Evolutionary conservation across 2,888 invertebrate genomes (phyloP).

Genomic region (Hofmannophila pseudospretella): DNA sequence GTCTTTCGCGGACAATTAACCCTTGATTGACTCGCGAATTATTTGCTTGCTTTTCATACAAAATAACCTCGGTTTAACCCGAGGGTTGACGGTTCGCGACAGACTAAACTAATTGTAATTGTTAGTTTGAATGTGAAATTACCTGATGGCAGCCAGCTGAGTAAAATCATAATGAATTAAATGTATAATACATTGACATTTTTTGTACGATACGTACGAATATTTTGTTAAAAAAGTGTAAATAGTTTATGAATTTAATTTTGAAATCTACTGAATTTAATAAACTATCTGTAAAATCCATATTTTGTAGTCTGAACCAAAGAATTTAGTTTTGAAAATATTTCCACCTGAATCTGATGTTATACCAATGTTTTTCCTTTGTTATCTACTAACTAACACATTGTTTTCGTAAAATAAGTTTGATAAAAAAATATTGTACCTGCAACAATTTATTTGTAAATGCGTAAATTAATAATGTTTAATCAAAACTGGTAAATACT

Average conservation of each 20-base stretch:
- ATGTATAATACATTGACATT: too few relatives aligned
- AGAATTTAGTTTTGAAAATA: slow-evolving; percentile 20
- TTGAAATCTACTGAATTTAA: background rate
- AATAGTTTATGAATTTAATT: background rate
- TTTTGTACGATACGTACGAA: too few relatives aligned
- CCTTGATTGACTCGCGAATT: too few relatives aligned
- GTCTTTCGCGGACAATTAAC: too few relatives aligned
- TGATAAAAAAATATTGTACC: slow-evolving; percentile 1
- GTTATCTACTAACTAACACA: background rate
- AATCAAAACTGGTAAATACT: too few relatives aligned
- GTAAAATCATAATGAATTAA: too few relatives aligned
- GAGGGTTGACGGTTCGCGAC: too few relatives aligned
- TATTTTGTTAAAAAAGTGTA: background rate
- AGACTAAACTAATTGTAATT: too few relatives aligned
- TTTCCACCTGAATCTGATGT: slow-evolving; percentile 14
- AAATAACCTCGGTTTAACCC: too few relatives aligned
- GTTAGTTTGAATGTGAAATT: too few relatives aligned
- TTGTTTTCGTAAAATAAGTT: background rate
- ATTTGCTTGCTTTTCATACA: too few relatives aligned
- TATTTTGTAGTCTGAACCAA: slow-evolving; percentile 21
- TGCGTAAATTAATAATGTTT: background rate
- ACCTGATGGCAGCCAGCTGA: too few relatives aligned
- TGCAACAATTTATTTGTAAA: background rate
- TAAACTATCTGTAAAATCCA: background rate
- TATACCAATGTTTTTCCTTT: background rate